These are phyloP conservation scores for Phaonia tiefii DNA, from an alignment of 2,888 invertebrate species.

Conservation along the genomic window DNA sequence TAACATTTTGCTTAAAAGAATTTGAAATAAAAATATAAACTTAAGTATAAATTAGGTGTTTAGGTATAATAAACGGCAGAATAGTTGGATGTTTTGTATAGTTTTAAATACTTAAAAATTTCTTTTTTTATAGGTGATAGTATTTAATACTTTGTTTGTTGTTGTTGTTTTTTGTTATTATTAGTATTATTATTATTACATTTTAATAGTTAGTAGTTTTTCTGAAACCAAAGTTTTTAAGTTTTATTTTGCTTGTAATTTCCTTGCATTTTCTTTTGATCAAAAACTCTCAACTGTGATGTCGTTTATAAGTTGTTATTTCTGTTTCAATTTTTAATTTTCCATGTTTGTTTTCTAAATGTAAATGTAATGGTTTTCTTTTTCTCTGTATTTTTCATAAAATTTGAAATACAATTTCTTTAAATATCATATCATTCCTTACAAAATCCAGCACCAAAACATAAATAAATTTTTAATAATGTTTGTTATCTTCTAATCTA, in stretches of 20 bases:
- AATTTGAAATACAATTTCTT: not conserved
- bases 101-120: slow-evolving; percentile 21
- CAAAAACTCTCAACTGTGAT: slow-evolving; percentile 70
- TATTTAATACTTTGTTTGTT: slow-evolving; percentile 58
- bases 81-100: slow-evolving; percentile 31
- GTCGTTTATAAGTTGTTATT: slow-evolving; percentile 50
- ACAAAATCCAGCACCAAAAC: slow-evolving; percentile 64
- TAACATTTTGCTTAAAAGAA: slow-evolving; percentile 43
- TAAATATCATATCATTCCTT: slow-evolving; percentile 39
- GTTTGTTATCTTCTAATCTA: slow-evolving; percentile 24
- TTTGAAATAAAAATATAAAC: slow-evolving; percentile 43
- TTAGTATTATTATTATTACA: slow-evolving; percentile 16
- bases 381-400: no score
- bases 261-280: slow-evolving; percentile 16
- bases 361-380: not conserved
- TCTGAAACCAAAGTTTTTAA: slow-evolving; percentile 60
- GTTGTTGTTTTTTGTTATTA: slow-evolving; percentile 7
- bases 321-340: slow-evolving; percentile 10
- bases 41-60: no score
- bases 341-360: slow-evolving; percentile 40
- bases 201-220: slow-evolving; percentile 12
- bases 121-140: slow-evolving; percentile 43
- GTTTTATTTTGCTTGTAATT: slow-evolving; percentile 35
- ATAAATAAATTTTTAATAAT: slow-evolving; percentile 38
- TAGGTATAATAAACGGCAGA: not conserved